phyloP scores from a whole-genome alignment of 2,888 invertebrate species.

The Drosophila trichaetosa region DNA sequence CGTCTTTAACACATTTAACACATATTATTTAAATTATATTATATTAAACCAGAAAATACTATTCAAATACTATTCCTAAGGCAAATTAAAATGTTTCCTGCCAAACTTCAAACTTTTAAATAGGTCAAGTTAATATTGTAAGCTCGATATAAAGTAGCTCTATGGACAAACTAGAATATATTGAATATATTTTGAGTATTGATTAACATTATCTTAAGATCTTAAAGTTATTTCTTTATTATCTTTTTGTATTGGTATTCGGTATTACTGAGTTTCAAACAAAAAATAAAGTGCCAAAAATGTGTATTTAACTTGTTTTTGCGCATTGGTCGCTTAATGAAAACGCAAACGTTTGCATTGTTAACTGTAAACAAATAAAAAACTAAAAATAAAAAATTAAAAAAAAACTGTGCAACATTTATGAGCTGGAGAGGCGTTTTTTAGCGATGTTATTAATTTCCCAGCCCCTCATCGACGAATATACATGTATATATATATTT shows the following conservation, averaged over 20 bases:
- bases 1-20: background rate
- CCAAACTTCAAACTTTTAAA: background rate
- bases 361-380: slow-evolving; percentile 22
- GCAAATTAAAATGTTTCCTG: background rate
- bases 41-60: background rate
- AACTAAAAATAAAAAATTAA: background rate
- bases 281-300: slow-evolving; percentile 14
- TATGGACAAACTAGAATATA: background rate
- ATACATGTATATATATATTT: background rate
- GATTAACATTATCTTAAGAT: background rate
- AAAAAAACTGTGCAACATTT: background rate
- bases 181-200: background rate
- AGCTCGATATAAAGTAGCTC: background rate
- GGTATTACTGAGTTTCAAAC: background rate
- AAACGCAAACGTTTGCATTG: slow-evolving; percentile 62
- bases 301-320: slow-evolving; percentile 1
- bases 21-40: background rate
- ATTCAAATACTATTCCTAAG: background rate
- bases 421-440: background rate
- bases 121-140: background rate
- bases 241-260: background rate
- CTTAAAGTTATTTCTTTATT: background rate
- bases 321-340: slow-evolving; percentile 37
- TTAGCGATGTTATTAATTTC: background rate
- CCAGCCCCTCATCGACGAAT: background rate